Evolutionary conservation across 2,797 vertebrate species (phyloP).

Genomic region (Pseudochromis fuscus): DNA sequence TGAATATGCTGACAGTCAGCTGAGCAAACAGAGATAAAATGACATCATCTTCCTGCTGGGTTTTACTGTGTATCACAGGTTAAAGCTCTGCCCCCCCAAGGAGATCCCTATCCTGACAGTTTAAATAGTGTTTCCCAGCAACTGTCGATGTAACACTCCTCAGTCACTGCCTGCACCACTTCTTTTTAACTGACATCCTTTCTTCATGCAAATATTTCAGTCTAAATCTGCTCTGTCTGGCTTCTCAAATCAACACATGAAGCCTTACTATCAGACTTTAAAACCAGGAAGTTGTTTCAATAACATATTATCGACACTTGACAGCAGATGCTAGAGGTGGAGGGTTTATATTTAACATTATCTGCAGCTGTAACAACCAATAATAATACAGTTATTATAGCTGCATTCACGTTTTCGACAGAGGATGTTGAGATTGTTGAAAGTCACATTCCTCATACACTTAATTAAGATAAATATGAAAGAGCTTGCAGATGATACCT

Average conservation of each 20-base stretch:
- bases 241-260: constrained; percentile 31
- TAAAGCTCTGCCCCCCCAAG: constrained; percentile 23
- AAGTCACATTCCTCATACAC: background rate
- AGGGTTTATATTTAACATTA: background rate
- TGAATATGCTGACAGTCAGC: constrained; percentile 56
- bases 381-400: background rate
- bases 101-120: constrained; percentile 14
- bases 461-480: too few relatives aligned
- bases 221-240: constrained; percentile 28
- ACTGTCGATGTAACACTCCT: constrained; percentile 21
- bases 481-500: too few relatives aligned
- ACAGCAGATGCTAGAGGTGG: background rate
- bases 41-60: constrained; percentile 51
- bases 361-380: background rate
- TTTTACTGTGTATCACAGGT: constrained; percentile 26
- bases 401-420: background rate
- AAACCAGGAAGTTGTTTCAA: constrained; percentile 16
- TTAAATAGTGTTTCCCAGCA: too few relatives aligned
- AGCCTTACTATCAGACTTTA: constrained; percentile 7
- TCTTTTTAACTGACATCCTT: constrained; percentile 1
- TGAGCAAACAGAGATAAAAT: constrained; percentile 69
- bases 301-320: too few relatives aligned
- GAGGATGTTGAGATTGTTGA: background rate
- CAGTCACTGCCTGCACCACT: background rate
- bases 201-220: constrained; percentile 15